Conservation (phyloP, 2,797 vertebrate genomes). For the Schizothorax lantsangensis region DNA sequence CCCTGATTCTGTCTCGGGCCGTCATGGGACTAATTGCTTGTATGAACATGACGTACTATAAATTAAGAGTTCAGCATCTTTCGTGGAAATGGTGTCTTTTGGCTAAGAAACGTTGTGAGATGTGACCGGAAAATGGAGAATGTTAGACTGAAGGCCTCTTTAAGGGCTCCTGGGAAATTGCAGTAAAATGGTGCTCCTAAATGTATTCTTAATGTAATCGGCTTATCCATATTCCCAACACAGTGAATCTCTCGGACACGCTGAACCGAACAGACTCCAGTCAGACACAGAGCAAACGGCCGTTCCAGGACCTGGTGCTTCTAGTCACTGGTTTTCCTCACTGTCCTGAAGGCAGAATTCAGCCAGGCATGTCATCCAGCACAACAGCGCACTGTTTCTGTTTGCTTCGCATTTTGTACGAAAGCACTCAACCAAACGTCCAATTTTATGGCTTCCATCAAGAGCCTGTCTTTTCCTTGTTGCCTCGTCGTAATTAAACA, state of each 20-base stretch:
- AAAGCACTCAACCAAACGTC: constrained; percentile 32
- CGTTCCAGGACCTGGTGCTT: neutral
- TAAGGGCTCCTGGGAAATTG: constrained; percentile 60
- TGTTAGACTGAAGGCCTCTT: constrained; percentile 58
- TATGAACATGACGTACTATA: neutral
- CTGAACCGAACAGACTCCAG: constrained; percentile 53
- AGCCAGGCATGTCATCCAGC: neutral
- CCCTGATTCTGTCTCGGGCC: neutral
- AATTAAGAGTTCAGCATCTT: neutral
- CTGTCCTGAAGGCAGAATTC: constrained; percentile 39
- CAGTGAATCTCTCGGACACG: constrained; percentile 44
- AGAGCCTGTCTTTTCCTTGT: neutral
- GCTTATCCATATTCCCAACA: constrained; percentile 74
- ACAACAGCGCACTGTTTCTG: constrained; percentile 13
- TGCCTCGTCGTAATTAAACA: neutral
- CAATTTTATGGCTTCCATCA: constrained; percentile 12
- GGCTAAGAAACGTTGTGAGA: neutral
- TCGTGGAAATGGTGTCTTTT: neutral
- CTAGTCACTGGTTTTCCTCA: neutral
- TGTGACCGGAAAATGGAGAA: constrained; percentile 36
- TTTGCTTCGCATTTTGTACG: constrained; percentile 23
- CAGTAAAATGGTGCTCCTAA: constrained; percentile 74
- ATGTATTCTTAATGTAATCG: constrained; percentile 78
- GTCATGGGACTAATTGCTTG: neutral
- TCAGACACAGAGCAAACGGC: constrained; percentile 49